Conservation (phyloP, 2,113 vertebrate genomes). For the Semnornis frantzii region DNA sequence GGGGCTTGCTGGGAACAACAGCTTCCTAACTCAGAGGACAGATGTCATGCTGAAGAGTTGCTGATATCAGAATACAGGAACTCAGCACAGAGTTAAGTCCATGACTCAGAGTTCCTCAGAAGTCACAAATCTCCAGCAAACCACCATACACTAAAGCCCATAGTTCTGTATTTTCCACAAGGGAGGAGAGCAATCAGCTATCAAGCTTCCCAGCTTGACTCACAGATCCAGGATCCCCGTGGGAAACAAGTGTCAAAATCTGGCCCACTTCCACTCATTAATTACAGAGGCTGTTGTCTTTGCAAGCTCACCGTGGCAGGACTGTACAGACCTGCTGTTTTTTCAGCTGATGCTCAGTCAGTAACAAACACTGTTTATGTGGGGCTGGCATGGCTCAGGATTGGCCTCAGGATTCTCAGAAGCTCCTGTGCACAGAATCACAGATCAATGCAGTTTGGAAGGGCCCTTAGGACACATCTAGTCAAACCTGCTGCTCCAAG, state of each 20-base stretch:
- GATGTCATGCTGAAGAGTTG: neutral
- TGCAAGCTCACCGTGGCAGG: neutral
- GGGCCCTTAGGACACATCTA: neutral
- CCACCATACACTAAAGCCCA: neutral
- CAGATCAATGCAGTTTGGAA: neutral
- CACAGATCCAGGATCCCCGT: neutral
- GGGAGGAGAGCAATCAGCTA: neutral
- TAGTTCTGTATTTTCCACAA: neutral
- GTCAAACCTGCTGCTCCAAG: neutral
- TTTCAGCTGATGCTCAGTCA: neutral
- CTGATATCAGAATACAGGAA: neutral
- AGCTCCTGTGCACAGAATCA: neutral
- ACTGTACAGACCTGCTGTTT: neutral
- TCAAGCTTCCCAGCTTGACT: neutral
- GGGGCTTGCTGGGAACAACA: neutral
- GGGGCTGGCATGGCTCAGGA: neutral
- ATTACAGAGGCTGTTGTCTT: neutral
- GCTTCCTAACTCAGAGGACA: neutral
- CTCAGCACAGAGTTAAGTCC: rapidly evolving
- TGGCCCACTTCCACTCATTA: neutral
- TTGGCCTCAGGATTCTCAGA: neutral
- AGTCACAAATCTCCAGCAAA: neutral
- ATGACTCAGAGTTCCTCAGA: neutral
- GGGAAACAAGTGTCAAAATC: neutral
- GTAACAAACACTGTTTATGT: neutral